A percentile compares a stretch with the other conserved stretches of the same genome.
Conservation (phyloP, 2,797 vertebrate genomes). For the Potorous gilbertii region DNA sequence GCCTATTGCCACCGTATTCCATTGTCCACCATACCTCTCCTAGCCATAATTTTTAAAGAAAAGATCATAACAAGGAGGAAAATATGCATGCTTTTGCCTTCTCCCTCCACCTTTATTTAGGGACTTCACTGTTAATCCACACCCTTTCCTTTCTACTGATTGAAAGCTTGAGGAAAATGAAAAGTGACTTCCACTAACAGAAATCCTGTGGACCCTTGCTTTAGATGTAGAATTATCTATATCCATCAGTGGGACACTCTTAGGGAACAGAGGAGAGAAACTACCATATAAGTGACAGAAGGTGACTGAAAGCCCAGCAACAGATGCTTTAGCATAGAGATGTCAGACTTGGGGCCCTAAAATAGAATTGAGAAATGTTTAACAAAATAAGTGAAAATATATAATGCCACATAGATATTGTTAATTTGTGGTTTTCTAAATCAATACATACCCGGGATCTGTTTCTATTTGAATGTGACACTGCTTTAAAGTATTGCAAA, state of each 20-base stretch:
- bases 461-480: background rate
- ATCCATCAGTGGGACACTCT: slow-evolving; percentile 38
- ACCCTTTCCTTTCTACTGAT: background rate
- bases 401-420: background rate
- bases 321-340: slow-evolving; percentile 48
- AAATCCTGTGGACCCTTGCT: background rate
- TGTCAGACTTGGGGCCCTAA: background rate
- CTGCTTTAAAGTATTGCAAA: background rate
- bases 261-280: slow-evolving; percentile 53
- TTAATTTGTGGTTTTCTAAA: background rate
- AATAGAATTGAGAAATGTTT: background rate
- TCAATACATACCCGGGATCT: background rate
- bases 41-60: background rate
- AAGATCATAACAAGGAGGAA: background rate
- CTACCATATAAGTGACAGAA: background rate
- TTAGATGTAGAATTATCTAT: background rate
- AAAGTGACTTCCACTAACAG: background rate
- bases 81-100: background rate
- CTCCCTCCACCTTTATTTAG: background rate
- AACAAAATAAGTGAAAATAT: background rate
- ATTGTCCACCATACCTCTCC: background rate
- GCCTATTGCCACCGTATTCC: background rate
- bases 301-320: slow-evolving; percentile 46
- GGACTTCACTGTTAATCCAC: background rate
- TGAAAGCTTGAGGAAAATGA: background rate